Evolutionary conservation across 2,113 vertebrate genomes (phyloP), one percentile per base, ranked within the genome.

Genomic region (Chaetodon trifascialis): DNA sequence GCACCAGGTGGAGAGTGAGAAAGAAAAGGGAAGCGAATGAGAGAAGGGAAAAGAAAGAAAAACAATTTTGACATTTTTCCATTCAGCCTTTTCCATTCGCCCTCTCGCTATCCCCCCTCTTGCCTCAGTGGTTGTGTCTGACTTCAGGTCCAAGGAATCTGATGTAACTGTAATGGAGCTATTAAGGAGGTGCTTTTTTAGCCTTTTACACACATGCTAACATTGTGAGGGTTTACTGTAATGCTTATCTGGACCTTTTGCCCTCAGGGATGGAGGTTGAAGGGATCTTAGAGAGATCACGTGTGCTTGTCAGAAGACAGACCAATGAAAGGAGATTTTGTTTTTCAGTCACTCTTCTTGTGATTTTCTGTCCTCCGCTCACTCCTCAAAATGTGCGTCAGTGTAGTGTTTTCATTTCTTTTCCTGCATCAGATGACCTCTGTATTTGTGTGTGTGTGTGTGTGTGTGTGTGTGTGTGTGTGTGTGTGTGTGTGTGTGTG

Each of bases 141-240:
- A 91, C 90, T 89, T 90, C 86, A 90, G 71, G 80, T 81, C 86
- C 42, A 71, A 92, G 81, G 88, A 92, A 93, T 94, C 74, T 91
- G 86, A 89, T 90, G 86, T 73, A 88, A 88, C 87, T 82, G 79
- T 58, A 86, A 87, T 67, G 71, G 89, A 76, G 82, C 80, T 80
- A 65, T 76, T 74, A 79, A 76, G 49, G 75, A 82, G 83, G 79
- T 79, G 73, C 56, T 66, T 86, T 86, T 87, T 80, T 74, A 77
- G 54, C 6, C 51, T 46, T 87, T 86, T 58, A 71, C 55, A 56
- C 75, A 44, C 55, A 70, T 55, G 58, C 51, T 55, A 63, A 71
- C 36, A 2, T 44, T 70, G 46, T 21, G 64, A 44, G 16, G 71
- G 52, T 76, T 88, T 80, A 60, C 67, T 82, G 58, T 79, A 74